Percentiles rank a stretch among this genome's conserved stretches.
phyloP scores from a whole-genome alignment of 1,140 invertebrate species.

The Drosophila lacertosa region DNA sequence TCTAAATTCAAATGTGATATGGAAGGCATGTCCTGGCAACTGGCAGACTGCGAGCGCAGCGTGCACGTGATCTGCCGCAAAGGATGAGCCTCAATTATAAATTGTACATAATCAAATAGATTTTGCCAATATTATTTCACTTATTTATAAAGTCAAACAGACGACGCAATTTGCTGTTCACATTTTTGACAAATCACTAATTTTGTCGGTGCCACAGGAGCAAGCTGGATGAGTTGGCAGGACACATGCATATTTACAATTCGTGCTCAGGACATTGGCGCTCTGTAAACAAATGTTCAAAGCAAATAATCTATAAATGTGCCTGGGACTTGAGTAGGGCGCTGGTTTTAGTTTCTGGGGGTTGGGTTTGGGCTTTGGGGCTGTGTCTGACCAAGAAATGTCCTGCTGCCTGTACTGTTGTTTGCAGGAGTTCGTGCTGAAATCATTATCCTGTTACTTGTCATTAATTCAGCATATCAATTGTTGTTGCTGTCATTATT shows the following conservation, averaged over 20 bases:
- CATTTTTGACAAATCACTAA: slow-evolving; percentile 15
- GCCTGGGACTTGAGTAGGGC: slow-evolving; percentile 2
- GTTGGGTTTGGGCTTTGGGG: not conserved
- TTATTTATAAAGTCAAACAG: slow-evolving; percentile 62
- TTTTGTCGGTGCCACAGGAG: not conserved
- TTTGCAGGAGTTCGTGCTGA: slow-evolving; percentile 65
- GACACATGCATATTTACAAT: slow-evolving; percentile 47
- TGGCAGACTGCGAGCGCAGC: slow-evolving; percentile 12
- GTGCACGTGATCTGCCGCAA: slow-evolving; percentile 44
- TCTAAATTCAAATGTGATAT: slow-evolving; percentile 52
- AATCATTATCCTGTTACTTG: slow-evolving; percentile 78
- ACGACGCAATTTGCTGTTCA: slow-evolving; percentile 23
- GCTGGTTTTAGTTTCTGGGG: not conserved
- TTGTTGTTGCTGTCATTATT: slow-evolving; percentile 48
- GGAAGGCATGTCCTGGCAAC: slow-evolving; percentile 53
- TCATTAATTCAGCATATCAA: slow-evolving; percentile 64
- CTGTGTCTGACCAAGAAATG: slow-evolving; percentile 1
- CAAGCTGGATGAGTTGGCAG: not conserved
- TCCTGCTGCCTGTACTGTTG: slow-evolving; percentile 2
- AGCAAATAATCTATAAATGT: slow-evolving; percentile 69
- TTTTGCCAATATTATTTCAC: slow-evolving; percentile 53
- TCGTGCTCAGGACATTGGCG: slow-evolving; percentile 36
- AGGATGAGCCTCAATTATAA: slow-evolving; percentile 72
- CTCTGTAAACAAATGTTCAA: slow-evolving; percentile 57
- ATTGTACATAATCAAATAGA: slow-evolving; percentile 73